Evolutionary conservation across 2,888 invertebrate species (phyloP), one percentile per base, ranked within the genome.

Genomic region (Cryptocephalus primarius): DNA sequence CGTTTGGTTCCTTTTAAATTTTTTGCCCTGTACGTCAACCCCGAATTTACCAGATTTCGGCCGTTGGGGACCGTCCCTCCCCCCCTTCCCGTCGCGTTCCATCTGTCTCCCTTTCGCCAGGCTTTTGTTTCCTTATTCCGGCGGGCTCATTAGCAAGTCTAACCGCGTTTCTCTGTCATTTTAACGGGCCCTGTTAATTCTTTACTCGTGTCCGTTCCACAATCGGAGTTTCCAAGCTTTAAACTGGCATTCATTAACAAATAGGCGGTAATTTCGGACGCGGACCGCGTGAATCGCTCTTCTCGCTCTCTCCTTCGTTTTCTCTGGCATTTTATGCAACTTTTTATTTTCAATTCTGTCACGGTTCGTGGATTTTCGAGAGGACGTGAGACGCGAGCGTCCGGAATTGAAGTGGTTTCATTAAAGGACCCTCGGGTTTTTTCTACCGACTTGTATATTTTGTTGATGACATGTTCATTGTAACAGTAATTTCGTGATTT

Each of bases 121-220:
- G 51, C 53, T 53, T 51, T 53, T 51, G 50, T 51, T 51, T 53
- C 51, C 53, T 51, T 48, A 48, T 48, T 53, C 50, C 44, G 22
- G 38, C 49, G 45, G 42, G 44, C 48, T 53, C 49, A 53, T 53
- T 53, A 53, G 53, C 51, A 51, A 53, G 49, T 53, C 53, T 47
- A 49, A 49, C 50, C 50, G 47, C 53, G 53, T 45, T 50, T 41
- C 52, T 47, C 48, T 49, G 50, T 44, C 52, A 50, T 47, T 53
- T 53, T 53, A 50, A 53, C 52, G 48, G 52, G 47, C 43, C 44
- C 47, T 49, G 48, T 53, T 50, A 50, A 53, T 53, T 53, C 53
- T 53, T 50, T 43, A 44, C 43, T 46, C 44, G 45, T 46, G 44
- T 40, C 40, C 45, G 36, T 36, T 36, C 40, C 42, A 44, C 49